These are phyloP conservation scores for Cinclus cinclus DNA, from an alignment of 2,113 vertebrate species.

Conservation along the genomic window DNA sequence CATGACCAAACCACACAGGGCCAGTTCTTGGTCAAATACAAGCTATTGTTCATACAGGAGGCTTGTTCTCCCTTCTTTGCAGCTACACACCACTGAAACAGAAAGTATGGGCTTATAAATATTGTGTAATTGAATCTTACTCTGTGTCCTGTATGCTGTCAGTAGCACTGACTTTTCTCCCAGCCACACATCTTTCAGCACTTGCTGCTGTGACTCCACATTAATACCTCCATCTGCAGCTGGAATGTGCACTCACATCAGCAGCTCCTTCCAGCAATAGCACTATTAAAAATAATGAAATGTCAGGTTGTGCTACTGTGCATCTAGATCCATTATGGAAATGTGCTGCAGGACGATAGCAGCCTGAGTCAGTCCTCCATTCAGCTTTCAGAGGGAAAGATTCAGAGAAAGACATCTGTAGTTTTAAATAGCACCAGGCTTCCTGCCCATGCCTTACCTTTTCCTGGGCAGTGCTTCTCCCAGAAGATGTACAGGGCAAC, in stretches of 20 bases:
- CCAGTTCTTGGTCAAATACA: background rate
- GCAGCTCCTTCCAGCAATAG: constrained; percentile 27
- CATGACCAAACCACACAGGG: background rate
- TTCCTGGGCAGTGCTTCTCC: background rate
- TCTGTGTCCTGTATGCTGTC: background rate
- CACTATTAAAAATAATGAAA: constrained; percentile 47
- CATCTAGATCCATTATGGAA: constrained; percentile 17
- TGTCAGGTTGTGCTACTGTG: background rate
- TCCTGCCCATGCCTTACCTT: background rate
- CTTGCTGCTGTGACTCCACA: background rate
- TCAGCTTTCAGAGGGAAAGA: background rate
- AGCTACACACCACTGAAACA: background rate
- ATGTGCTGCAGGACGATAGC: background rate
- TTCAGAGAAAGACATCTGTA: background rate
- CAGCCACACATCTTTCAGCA: background rate
- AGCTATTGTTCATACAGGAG: background rate
- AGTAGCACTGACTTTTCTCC: constrained; percentile 5
- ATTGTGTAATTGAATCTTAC: background rate
- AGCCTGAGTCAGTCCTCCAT: background rate
- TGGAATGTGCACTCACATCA: background rate
- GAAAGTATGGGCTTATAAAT: background rate
- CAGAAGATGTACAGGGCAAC: background rate
- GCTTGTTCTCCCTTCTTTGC: background rate
- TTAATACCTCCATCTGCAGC: background rate
- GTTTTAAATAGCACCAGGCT: background rate